Percentiles rank a stretch among this genome's conserved stretches.
Evolutionary conservation across 2,113 vertebrate genomes (phyloP).

Genomic region (Tauraco erythrolophus): DNA sequence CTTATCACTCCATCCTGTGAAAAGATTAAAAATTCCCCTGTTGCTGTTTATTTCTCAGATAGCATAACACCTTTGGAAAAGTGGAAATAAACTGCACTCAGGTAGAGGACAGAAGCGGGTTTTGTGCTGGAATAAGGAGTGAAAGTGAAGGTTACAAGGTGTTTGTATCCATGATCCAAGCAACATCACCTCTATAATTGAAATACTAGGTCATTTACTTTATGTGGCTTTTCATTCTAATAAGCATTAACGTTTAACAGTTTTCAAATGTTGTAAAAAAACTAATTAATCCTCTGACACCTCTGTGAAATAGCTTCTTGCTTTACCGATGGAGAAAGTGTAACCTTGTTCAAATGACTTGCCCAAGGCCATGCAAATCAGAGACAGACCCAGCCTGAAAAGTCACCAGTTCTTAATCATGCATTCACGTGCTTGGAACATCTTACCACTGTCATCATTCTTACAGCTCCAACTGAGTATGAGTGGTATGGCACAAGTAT

Average conservation of each 20-base stretch:
- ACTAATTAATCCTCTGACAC: background rate
- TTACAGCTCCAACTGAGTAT: accelerated
- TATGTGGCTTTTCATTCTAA: background rate
- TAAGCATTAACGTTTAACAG: background rate
- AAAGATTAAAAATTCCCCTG: background rate
- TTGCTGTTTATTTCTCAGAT: background rate
- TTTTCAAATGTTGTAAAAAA: background rate
- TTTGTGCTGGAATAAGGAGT: background rate
- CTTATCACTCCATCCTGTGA: accelerated
- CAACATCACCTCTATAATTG: background rate
- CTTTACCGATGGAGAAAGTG: background rate
- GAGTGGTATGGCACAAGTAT: background rate
- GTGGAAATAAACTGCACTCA: background rate
- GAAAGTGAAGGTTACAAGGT: background rate
- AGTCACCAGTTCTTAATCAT: background rate
- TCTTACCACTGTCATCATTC: background rate
- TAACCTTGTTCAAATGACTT: background rate
- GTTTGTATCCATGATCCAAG: background rate
- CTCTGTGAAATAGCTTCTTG: background rate
- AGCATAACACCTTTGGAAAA: background rate
- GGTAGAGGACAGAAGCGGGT: background rate
- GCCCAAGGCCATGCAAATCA: background rate
- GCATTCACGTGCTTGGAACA: background rate
- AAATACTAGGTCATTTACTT: background rate
- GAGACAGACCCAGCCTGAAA: background rate